Percentiles rank a stretch among this genome's conserved stretches.
Conservation (phyloP, 2,797 vertebrate species). For the Cheirogaleus major region DNA sequence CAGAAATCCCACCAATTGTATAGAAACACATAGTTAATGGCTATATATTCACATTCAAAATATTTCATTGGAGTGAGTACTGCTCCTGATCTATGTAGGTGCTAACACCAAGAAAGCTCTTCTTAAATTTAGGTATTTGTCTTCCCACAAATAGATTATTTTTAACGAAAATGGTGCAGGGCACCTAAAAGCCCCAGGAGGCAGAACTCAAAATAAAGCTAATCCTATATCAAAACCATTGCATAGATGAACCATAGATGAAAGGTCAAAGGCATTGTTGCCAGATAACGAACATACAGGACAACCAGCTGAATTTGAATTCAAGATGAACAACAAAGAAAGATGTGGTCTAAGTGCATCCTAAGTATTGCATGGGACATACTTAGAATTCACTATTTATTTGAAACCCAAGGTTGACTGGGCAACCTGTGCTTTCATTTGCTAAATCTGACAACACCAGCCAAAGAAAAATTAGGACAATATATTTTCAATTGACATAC, state of each 20-base stretch:
- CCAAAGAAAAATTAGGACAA: slow-evolving; percentile 32
- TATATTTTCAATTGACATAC: not conserved
- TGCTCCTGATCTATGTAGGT: not conserved
- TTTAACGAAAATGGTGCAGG: not conserved
- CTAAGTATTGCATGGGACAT: not conserved
- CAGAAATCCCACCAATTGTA: not conserved
- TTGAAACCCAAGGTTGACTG: slow-evolving; percentile 45
- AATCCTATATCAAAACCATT: not conserved
- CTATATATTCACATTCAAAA: not conserved
- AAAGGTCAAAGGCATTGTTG: not conserved
- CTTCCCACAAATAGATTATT: not conserved
- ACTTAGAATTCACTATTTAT: slow-evolving; percentile 29
- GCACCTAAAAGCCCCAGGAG: not conserved
- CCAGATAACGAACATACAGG: not conserved
- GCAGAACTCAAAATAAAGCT: not conserved
- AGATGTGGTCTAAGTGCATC: not conserved
- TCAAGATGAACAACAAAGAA: not conserved
- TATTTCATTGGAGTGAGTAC: not conserved
- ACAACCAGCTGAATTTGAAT: not conserved
- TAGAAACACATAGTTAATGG: not conserved
- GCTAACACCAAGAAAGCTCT: not conserved
- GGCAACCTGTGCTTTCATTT: slow-evolving; percentile 1
- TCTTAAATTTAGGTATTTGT: not conserved
- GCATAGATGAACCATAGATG: not conserved
- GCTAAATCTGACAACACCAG: not conserved